Evolutionary conservation across 2,797 vertebrate species (phyloP), one percentile per base, ranked within the genome.

Genomic region (Eospalax fontanierii): DNA sequence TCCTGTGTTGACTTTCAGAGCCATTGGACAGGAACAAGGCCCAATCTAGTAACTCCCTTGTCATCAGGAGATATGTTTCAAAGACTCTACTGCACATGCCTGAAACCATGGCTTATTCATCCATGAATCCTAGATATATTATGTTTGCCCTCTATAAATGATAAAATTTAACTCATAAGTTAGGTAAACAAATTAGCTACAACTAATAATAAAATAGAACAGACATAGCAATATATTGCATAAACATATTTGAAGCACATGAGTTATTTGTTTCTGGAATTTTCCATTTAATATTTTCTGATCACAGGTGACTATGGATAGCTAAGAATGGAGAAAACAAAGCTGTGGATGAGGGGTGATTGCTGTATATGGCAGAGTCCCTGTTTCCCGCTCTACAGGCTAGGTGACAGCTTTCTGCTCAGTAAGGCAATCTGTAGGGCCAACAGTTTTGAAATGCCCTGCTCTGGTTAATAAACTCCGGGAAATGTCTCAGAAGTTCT

Each of bases 401-500:
- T 71, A 26, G 40, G 66, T 59, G 22, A 43, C 38, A 30, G 63
- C 28, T 79, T 70, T 43, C 66, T 76, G 70, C n/a, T 90, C 24
- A 54, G 40, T 63, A 65, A 81, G 54, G 71, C 61, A 11, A 59
- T 50, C 66, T 46, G 33, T 33, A 83, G 88, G 16, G 75, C n/a
- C 87, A 86, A 59, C 16, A 0, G 1, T 50, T 93, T 80, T 66
- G n/a, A 91, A 79, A 81, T 19, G 71, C 2, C 70, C 28, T 46
- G 12, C 11, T 93, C 83, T 92, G 43, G 40, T 71, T 68, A 84
- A 74, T 57, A 81, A 91, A 91, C 66, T 33, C 75, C 33, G 82
- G 73, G 26, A 82, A 63, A 15, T 92, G 83, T 81, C 82, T 70
- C 30, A 16, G 75, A 95, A 84, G 40, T 84, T 82, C 65, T 85